Conservation (phyloP, 2,797 vertebrate genomes). For the Xenopus petersii region DNA sequence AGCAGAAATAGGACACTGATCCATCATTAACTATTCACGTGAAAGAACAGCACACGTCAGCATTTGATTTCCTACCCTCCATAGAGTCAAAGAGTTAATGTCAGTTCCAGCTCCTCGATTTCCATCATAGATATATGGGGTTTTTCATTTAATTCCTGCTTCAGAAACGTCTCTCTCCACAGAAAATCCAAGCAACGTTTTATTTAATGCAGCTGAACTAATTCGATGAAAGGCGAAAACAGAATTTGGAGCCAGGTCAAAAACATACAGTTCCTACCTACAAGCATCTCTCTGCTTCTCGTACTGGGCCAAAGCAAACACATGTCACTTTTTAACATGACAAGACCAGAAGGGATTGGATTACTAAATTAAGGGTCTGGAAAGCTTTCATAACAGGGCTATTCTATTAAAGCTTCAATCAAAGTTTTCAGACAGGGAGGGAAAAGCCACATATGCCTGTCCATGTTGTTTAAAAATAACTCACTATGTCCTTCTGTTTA, state of each 20-base stretch:
- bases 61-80: too few relatives aligned
- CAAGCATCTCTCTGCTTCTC: slow-evolving; percentile 57
- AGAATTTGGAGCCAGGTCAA: slow-evolving; percentile 65
- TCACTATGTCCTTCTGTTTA: slow-evolving; percentile 11
- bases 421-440: slow-evolving; percentile 40
- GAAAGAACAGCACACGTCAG: too few relatives aligned
- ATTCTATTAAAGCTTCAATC: slow-evolving; percentile 60
- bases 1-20: too few relatives aligned
- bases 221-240: slow-evolving; percentile 69
- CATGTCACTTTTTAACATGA: slow-evolving; percentile 64
- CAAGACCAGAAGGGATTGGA: slow-evolving; percentile 59
- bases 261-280: slow-evolving; percentile 67
- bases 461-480: slow-evolving; percentile 23
- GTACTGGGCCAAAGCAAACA: slow-evolving; percentile 64
- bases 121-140: too few relatives aligned
- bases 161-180: not conserved
- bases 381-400: slow-evolving; percentile 60
- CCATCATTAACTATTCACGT: too few relatives aligned
- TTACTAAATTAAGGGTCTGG: slow-evolving; percentile 57
- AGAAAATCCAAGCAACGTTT: slow-evolving; percentile 15
- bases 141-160: too few relatives aligned
- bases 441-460: slow-evolving; percentile 2
- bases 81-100: too few relatives aligned
- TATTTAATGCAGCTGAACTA: slow-evolving; percentile 63
- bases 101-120: too few relatives aligned